A percentile compares a stretch with the other conserved stretches of the same genome.
Conservation (phyloP, 2,797 vertebrate species). For the Heterohyrax brucei region DNA sequence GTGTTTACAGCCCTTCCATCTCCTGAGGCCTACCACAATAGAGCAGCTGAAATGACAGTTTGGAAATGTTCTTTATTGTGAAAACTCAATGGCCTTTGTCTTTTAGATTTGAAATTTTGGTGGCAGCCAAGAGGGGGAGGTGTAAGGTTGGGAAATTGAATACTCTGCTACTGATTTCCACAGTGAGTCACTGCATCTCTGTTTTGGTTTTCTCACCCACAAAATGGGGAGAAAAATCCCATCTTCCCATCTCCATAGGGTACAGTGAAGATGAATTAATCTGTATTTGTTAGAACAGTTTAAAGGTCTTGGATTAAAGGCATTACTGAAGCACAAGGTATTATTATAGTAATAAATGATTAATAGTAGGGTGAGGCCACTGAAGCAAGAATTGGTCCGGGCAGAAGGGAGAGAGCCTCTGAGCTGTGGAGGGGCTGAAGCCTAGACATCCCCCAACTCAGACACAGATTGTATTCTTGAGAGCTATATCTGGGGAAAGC, state of each 20-base stretch:
- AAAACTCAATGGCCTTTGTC: constrained; percentile 81
- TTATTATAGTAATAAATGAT: constrained; percentile 83
- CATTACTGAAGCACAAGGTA: constrained; percentile 72
- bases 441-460: background rate
- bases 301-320: constrained; percentile 83
- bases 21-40: constrained; percentile 76
- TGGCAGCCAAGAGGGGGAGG: constrained; percentile 71
- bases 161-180: constrained; percentile 32
- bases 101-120: constrained; percentile 79
- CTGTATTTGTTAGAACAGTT: constrained; percentile 71
- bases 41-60: constrained; percentile 84
- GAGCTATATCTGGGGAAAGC: background rate
- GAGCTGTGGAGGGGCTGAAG: background rate
- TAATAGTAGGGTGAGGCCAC: constrained; percentile 75
- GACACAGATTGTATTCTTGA: background rate
- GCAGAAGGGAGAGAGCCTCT: constrained; percentile 1
- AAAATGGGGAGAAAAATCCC: constrained; percentile 57
- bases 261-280: constrained; percentile 68
- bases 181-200: constrained; percentile 68
- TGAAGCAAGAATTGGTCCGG: background rate
- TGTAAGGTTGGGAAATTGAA: constrained; percentile 27
- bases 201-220: constrained; percentile 77
- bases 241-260: constrained; percentile 17
- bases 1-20: constrained; percentile 59
- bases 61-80: constrained; percentile 84